Base-by-base conservation (phyloP, 2,113 vertebrate genomes). In the Mirza zaza region DNA sequence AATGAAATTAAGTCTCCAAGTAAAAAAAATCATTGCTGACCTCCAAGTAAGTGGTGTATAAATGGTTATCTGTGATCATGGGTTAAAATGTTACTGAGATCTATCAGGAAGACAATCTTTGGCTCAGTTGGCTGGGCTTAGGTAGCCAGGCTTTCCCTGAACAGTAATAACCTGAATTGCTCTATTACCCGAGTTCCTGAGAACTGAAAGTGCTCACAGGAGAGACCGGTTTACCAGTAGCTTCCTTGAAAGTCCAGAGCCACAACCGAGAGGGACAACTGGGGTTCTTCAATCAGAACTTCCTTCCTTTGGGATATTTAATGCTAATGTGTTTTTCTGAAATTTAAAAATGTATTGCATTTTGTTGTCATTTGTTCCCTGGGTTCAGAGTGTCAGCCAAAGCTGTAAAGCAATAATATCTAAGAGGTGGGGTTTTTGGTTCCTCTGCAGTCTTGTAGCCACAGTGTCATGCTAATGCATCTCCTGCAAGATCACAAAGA, bases 401-500 rank as follows among this genome's bases (percentile, higher is more conserved):
- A 96, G 82, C 87, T 95, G 34, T 97, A 95, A 95, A 12, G 91
- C 84, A 96, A 61, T 93, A 94, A 95, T 93, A 96, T 95, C 94
- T 96, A 97, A 92, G 93, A 97, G 94, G 83, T 89, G 63, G 70
- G 87, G 59, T 93, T 97, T 98, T 91, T 85, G 90, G 96, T 95
- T 94, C 94, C 95, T 93, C 97, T 95, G 84, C 87, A 81, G 61
- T 91, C 96, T 87, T 85, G 79, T 95, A 93, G 89, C 95, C 95
- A 96, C 96, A 90, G 87, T 83, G 57, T 96, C 96, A 96, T 90
- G 97, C 90, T 97, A 98, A 97, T 97, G 95, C 73, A 94, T 97
- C 84, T 95, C 96, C 90, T 82, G 95, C 97, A 97, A 50, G 70
- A 94, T 97, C 96, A 97, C 95, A 97, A 96, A 98, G 96, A 97